These are phyloP conservation scores for Lysandra coridon DNA, from an alignment of 2,888 invertebrate species.

Conservation along the genomic window DNA sequence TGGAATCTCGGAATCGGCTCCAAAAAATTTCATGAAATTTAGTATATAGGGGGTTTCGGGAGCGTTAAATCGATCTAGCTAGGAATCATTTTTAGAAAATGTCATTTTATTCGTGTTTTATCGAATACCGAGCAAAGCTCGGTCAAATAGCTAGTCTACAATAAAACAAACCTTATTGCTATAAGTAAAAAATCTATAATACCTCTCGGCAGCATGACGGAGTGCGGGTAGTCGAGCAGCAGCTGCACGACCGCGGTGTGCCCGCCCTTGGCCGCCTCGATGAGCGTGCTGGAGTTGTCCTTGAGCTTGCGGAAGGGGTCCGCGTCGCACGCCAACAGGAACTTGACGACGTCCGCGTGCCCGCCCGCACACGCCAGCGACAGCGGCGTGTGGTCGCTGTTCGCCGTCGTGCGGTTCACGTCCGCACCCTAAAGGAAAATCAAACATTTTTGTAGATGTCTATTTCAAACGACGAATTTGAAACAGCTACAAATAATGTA, in stretches of 20 bases:
- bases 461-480: no score
- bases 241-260: slow-evolving; percentile 97
- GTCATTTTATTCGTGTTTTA: no score
- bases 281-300: slow-evolving; percentile 99
- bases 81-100: no score
- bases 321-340: slow-evolving; percentile 93
- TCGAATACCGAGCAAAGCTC: no score
- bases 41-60: no score
- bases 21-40: no score
- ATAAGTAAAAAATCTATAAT: no score
- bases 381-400: slow-evolving; percentile 98
- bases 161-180: no score
- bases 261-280: slow-evolving; percentile 98
- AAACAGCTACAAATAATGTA: no score
- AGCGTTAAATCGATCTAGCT: no score
- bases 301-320: slow-evolving; percentile 98
- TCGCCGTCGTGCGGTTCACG: slow-evolving; percentile 87
- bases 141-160: no score
- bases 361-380: slow-evolving; percentile 98
- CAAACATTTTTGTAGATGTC: background rate
- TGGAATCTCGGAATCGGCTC: no score
- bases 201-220: slow-evolving; percentile 85
- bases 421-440: slow-evolving; percentile 59
- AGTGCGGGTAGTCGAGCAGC: slow-evolving; percentile 95
- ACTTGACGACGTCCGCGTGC: slow-evolving; percentile 95